Percentiles rank a stretch among this genome's conserved stretches.
Evolutionary conservation across 1,140 invertebrate species (phyloP).

Genomic region (Pseudomyrmex cubaensis): DNA sequence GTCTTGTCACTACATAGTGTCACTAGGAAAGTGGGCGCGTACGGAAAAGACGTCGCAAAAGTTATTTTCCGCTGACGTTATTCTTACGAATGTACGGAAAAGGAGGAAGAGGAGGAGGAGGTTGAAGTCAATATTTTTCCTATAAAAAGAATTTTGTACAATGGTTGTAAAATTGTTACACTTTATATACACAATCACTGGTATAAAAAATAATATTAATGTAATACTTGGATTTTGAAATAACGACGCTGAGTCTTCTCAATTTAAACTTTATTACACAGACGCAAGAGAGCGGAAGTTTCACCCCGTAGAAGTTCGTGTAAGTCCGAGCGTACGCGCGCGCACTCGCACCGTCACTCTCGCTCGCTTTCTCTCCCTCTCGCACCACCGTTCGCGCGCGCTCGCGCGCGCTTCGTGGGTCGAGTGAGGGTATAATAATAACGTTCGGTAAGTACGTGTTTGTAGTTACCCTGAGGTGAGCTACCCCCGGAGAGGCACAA

Average conservation of each 20-base stretch:
- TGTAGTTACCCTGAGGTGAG: constrained; percentile 84
- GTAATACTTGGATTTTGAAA: neutral
- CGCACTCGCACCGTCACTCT: neutral
- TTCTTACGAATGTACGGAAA: neutral
- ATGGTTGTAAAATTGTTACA: neutral
- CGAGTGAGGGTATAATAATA: constrained; percentile 80
- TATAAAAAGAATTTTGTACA: neutral
- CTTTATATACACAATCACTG: neutral
- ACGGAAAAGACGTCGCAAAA: constrained; percentile 3
- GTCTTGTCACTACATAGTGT: neutral
- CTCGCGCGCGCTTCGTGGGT: constrained; percentile 55
- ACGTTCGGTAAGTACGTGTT: constrained; percentile 84
- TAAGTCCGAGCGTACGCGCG: constrained; percentile 29
- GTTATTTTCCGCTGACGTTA: constrained; percentile 13
- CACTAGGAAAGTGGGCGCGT: neutral
- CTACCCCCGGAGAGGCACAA: constrained; percentile 75
- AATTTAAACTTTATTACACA: neutral
- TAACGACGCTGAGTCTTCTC: neutral
- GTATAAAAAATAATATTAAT: neutral
- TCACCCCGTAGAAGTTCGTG: neutral
- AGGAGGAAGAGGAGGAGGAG: too few species aligned
- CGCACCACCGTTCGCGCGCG: neutral
- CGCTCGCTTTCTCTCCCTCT: neutral
- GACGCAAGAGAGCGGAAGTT: neutral
- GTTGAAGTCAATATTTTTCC: neutral